Conservation (phyloP, 2,888 invertebrate species). For the Tiliacea aurago region DNA sequence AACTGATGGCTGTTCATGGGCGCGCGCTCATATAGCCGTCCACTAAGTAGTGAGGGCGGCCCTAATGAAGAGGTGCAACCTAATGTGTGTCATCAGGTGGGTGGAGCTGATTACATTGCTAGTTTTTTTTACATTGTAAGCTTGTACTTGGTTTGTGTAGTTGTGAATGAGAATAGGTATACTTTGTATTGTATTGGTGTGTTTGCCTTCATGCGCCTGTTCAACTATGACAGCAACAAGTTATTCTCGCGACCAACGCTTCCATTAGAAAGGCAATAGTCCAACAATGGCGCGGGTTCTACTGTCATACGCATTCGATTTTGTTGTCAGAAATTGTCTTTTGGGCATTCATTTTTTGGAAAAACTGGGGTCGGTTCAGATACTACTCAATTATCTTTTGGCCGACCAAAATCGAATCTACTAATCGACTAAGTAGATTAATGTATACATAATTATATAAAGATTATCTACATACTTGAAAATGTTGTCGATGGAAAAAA, state of each 20-base stretch:
- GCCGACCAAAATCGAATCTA: background rate
- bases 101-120: slow-evolving; percentile 21
- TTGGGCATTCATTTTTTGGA: background rate
- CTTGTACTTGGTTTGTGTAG: slow-evolving; percentile 10
- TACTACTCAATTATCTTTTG: background rate
- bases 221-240: slow-evolving; percentile 10
- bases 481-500: slow-evolving; percentile 1
- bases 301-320: background rate
- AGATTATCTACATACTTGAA: background rate
- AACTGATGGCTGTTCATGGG: background rate
- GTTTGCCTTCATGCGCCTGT: slow-evolving; percentile 16
- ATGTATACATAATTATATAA: background rate
- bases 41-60: background rate
- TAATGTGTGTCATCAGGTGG: slow-evolving; percentile 42
- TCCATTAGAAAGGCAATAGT: background rate
- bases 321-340: background rate
- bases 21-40: slow-evolving; percentile 46
- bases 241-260: background rate
- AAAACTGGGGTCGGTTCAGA: background rate
- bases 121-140: slow-evolving; percentile 25
- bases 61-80: background rate
- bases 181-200: background rate
- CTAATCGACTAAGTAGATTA: background rate
- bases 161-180: background rate
- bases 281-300: too few species aligned